Percentiles rank a stretch among this genome's conserved stretches.
These are phyloP conservation scores for Cabera pusaria DNA, from an alignment of 2,888 invertebrate genomes.

Conservation along the genomic window DNA sequence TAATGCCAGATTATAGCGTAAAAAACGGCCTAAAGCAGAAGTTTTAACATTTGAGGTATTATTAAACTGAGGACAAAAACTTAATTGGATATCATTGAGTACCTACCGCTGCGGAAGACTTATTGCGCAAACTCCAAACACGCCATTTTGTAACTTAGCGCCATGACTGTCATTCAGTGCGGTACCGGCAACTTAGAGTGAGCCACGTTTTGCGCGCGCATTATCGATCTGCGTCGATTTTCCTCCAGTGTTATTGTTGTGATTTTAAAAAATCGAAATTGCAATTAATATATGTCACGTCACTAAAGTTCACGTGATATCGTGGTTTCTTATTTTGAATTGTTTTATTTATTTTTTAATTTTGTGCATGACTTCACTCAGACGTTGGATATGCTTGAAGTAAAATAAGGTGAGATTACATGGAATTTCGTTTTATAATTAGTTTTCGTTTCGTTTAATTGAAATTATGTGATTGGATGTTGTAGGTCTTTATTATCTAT, in stretches of 20 bases:
- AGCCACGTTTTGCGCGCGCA: constrained; percentile 46
- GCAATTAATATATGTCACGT: constrained; percentile 47
- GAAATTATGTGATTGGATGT: too few species aligned
- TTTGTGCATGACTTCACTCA: constrained; percentile 37
- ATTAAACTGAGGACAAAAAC: constrained; percentile 17
- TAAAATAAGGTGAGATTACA: constrained; percentile 47
- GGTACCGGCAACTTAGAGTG: constrained; percentile 42
- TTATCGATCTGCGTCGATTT: constrained; percentile 51
- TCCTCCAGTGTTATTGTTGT: constrained; percentile 59
- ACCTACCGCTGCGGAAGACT: constrained; percentile 26
- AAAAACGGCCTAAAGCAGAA: constrained; percentile 1
- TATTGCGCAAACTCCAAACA: constrained; percentile 34
- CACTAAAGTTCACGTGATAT: constrained; percentile 43
- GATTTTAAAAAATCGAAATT: constrained; percentile 56
- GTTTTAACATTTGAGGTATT: constrained; percentile 15
- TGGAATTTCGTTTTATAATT: constrained; percentile 7
- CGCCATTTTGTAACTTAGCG: constrained; percentile 35
- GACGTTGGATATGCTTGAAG: constrained; percentile 41
- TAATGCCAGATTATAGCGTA: constrained; percentile 1
- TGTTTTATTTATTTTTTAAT: constrained; percentile 4
- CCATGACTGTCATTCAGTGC: constrained; percentile 49
- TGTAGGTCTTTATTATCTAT: too few species aligned
- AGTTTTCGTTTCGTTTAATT: too few species aligned
- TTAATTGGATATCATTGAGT: constrained; percentile 18
- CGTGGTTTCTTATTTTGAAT: constrained; percentile 44